These are phyloP conservation scores for Patella pellucida DNA, from an alignment of 2,888 invertebrate species.

Conservation along the genomic window DNA sequence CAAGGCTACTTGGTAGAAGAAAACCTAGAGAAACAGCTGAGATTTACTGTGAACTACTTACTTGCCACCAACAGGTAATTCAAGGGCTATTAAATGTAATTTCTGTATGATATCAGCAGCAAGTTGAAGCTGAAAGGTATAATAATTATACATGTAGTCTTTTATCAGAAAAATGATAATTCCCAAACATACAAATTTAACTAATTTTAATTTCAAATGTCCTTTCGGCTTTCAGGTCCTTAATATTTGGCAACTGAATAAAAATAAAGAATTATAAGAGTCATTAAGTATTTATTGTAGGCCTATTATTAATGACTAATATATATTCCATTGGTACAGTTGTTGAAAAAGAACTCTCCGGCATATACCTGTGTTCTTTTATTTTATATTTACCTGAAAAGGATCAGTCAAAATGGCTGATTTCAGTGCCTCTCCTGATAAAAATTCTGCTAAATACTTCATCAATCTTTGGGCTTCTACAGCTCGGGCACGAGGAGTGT, in stretches of 20 bases:
- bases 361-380: no score
- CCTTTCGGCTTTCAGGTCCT: no score
- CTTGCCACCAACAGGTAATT: constrained; percentile 88
- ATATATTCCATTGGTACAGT: no score
- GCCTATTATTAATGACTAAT: no score
- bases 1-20: not conserved
- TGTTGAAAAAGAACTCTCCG: no score
- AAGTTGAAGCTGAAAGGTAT: constrained; percentile 81
- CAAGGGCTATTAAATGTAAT: constrained; percentile 93
- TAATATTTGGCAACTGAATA: no score
- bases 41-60: constrained; percentile 56
- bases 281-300: no score
- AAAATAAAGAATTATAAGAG: no score
- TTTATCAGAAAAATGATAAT: no score
- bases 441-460: constrained; percentile 91
- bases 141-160: not conserved
- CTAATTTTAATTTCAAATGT: no score
- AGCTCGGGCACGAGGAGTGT: constrained; percentile 92
- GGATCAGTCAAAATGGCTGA: constrained; percentile 90
- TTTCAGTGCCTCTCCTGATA: constrained; percentile 86
- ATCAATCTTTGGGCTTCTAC: constrained; percentile 95
- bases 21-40: not conserved
- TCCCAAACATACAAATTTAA: no score
- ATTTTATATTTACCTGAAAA: constrained; percentile 75
- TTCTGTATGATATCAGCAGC: constrained; percentile 98